phyloP scores from a whole-genome alignment of 2,797 vertebrate genomes.

The Malurus splendens region DNA sequence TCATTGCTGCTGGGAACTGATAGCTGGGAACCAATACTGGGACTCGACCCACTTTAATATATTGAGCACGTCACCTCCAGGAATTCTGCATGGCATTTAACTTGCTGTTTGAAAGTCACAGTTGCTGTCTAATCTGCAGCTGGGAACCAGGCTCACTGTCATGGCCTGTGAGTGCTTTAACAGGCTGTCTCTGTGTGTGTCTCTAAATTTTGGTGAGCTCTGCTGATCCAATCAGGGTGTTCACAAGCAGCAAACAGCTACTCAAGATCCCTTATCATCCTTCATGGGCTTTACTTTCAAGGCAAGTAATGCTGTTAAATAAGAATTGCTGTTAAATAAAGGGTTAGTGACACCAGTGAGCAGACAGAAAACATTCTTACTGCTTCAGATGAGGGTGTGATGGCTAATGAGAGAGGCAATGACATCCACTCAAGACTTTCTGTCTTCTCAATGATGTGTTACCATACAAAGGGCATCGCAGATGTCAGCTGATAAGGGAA shows the following conservation, averaged over 20 bases:
- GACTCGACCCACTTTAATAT: not conserved
- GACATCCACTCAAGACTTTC: not conserved
- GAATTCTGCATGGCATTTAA: not conserved
- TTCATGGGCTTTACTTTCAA: not conserved
- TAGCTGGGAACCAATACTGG: not conserved
- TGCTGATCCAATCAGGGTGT: not conserved
- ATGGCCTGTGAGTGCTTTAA: not conserved
- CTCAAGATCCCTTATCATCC: not conserved
- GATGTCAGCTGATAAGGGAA: not conserved
- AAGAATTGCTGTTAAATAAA: not conserved
- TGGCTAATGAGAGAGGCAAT: not conserved
- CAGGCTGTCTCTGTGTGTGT: not conserved
- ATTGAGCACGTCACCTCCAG: not conserved
- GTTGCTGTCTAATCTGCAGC: not conserved
- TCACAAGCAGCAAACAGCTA: not conserved
- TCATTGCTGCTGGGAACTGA: not conserved
- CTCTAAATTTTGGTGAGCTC: not conserved
- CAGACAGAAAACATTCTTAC: not conserved
- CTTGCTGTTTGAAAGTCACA: not conserved
- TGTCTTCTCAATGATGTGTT: not conserved
- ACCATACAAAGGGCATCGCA: not conserved
- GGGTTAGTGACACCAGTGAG: not conserved
- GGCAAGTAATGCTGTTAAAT: not conserved
- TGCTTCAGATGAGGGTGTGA: not conserved
- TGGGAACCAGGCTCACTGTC: not conserved